Percentiles rank a stretch among this genome's conserved stretches.
phyloP scores from a whole-genome alignment of 2,797 vertebrate genomes.

The Dromococcyx pavoninus region DNA sequence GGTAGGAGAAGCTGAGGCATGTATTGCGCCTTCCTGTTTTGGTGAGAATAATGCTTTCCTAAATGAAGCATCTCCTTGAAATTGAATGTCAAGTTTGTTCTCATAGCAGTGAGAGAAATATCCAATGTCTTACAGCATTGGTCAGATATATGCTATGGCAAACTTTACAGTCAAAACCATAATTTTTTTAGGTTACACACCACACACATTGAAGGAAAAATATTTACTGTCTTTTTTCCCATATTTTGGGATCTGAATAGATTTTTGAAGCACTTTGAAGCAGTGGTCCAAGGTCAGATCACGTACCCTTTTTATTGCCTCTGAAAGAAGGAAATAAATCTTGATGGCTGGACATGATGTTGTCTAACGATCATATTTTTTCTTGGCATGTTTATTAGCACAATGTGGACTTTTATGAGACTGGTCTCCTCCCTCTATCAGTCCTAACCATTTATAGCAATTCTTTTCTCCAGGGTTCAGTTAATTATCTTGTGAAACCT shows the following conservation, averaged over 20 bases:
- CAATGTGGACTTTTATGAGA: neutral
- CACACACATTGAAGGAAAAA: neutral
- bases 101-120: neutral
- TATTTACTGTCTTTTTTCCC: neutral
- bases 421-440: neutral
- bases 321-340: constrained; percentile 10
- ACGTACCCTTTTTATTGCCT: neutral
- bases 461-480: neutral
- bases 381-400: constrained; percentile 27
- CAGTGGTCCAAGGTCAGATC: neutral
- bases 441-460: neutral
- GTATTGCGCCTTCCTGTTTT: neutral
- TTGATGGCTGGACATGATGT: neutral
- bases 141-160: neutral
- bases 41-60: neutral
- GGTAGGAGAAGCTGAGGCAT: neutral
- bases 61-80: neutral
- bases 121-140: neutral
- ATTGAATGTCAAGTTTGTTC: neutral
- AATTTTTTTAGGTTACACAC: neutral
- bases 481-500: neutral
- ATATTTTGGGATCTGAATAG: neutral
- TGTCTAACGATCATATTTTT: constrained; percentile 2
- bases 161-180: neutral
- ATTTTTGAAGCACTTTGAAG: neutral